Evolutionary conservation across 1,140 invertebrate species (phyloP), one percentile per base, ranked within the genome.

Genomic region (Chionoecetes opilio): DNA sequence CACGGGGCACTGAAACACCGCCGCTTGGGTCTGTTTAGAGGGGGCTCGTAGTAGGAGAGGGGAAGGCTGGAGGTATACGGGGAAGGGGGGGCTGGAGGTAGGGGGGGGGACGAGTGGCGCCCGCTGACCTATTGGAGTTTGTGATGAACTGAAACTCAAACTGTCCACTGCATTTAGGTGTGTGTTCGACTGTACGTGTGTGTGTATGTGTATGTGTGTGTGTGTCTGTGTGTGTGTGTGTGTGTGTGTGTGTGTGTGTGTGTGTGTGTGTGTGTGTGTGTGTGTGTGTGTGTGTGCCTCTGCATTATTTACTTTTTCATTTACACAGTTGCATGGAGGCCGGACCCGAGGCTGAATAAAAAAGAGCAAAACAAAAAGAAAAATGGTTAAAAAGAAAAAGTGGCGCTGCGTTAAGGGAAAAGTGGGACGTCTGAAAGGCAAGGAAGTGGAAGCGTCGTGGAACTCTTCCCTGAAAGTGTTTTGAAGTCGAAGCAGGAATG

Each of bases 251-350:
- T 75, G 63, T 75, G 21, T 75, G 63, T 75, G n/a, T n/a, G 21
- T 8, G 2, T 46, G 5, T 46, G 41, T 46, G 41, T 46, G 41
- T 46, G 14, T 46, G 41, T 46, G 14, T 46, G 41, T 46, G 14
- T 46, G 41, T 46, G 14, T 46, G 41, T 46, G 14, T 46, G 63
- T 26, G 63, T 5, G 63, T n/a, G 63, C 63, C 63, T 75, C 21
- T 75, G 63, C 63, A 75, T 75, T 75, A 75, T 75, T n/a, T 21
- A 75, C 63, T 75, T 75, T n/a, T 75, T 75, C 63, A 75, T 75
- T 75, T 75, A 75, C 63, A 75, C 63, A n/a, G 63, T n/a, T 75
- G n/a, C n/a, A n/a, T n/a, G n/a, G n/a, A n/a, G n/a, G 63, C 46
- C 46, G 21, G n/a, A 21, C 63, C 41, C 26, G n/a, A 26, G 63